Conservation (phyloP, 2,888 invertebrate species). For the Euclidia mi region DNA sequence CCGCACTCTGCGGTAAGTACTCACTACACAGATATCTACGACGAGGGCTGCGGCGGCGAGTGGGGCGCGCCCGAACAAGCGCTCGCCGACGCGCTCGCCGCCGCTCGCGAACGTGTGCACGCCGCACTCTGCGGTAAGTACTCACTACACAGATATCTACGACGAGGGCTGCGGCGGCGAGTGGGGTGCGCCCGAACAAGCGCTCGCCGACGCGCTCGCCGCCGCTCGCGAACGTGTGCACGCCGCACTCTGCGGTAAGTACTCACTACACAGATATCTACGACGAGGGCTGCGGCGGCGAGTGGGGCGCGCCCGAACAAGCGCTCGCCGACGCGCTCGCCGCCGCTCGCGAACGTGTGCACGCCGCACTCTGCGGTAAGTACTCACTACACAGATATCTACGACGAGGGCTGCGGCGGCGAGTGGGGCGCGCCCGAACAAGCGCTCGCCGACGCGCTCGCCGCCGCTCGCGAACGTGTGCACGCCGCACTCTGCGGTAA, state of each 20-base stretch:
- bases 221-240: conserved; percentile 92
- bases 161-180: conserved; percentile 86
- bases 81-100: conserved; percentile 91
- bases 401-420: too few species aligned
- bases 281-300: conserved; percentile 84
- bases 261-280: conserved; percentile 57
- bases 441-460: too few species aligned
- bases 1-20: conserved; percentile 94
- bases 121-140: conserved; percentile 95
- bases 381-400: too few species aligned
- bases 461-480: too few species aligned
- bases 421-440: too few species aligned
- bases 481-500: too few species aligned
- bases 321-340: conserved; percentile 92
- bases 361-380: conserved; percentile 96
- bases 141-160: conserved; percentile 58
- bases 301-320: conserved; percentile 93
- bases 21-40: conserved; percentile 66
- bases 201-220: conserved; percentile 92
- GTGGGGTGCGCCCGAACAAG: conserved; percentile 93
- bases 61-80: conserved; percentile 93
- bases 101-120: conserved; percentile 92
- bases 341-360: conserved; percentile 91
- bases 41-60: conserved; percentile 86
- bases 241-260: conserved; percentile 95